Conservation (phyloP, 2,888 invertebrate genomes). For the Ochropleura plecta region DNA sequence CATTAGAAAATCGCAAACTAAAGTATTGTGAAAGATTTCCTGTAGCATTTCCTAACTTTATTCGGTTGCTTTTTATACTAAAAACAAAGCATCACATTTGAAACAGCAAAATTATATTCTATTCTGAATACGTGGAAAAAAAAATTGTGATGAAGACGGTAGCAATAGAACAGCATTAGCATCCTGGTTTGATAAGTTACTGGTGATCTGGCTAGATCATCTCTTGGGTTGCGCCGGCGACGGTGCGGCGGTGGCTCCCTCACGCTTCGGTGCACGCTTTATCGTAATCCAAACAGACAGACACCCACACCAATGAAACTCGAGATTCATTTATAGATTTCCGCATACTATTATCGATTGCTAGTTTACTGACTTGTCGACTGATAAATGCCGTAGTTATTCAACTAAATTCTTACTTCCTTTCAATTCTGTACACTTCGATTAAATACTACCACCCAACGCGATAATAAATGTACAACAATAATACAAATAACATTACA, state of each 20-base stretch:
- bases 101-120: not conserved
- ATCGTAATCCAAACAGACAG: slow-evolving; percentile 62
- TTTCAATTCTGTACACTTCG: slow-evolving; percentile 17
- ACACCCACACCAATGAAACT: slow-evolving; percentile 56
- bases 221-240: slow-evolving; percentile 38
- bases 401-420: slow-evolving; percentile 11
- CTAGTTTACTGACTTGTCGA: slow-evolving; percentile 25
- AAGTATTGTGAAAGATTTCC: not conserved
- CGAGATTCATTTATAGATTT: slow-evolving; percentile 63
- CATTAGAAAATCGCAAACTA: not conserved
- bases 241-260: slow-evolving; percentile 40
- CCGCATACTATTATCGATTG: slow-evolving; percentile 26
- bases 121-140: not conserved
- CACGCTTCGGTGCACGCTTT: slow-evolving; percentile 57
- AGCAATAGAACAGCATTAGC: not conserved
- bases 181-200: not conserved
- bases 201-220: slow-evolving; percentile 17
- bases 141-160: not conserved
- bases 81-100: not conserved
- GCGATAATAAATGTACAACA: slow-evolving; percentile 51
- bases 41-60: not conserved
- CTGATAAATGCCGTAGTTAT: slow-evolving; percentile 16
- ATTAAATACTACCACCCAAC: slow-evolving; percentile 16
- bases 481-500: slow-evolving; percentile 54
- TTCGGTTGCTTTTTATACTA: not conserved